Base-by-base conservation (phyloP, 37 sponge, comb jelly and placozoan genomes). In the Aphrocallistes beatrix region DNA sequence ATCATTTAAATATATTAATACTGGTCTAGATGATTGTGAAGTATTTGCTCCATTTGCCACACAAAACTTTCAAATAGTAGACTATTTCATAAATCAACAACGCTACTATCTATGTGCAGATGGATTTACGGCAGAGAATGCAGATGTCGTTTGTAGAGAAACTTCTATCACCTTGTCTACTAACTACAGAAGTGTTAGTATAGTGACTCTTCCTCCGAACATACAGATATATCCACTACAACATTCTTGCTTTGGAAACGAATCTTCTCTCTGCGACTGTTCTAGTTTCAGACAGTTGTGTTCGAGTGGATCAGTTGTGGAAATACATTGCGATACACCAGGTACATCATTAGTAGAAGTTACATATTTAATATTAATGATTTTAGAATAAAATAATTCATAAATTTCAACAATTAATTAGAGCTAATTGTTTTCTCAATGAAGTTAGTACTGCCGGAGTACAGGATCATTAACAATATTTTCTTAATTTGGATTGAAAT, bases 261-360 rank as follows among this genome's bases (percentile, higher is more conserved):
- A 60, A 60, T 21, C 75, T 60, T 60, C 75, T 60, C 75, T 60
- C 34, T 60, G 75, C 34, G n/a, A 60, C 75, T 60, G 75, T 28
- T 32, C 75, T 3, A 30, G 10, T 25, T 60, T 30, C 8, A 30
- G n/a, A 32, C 28, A 60, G 34, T 3, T 60, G n/a, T 60, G 75
- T 13, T 25, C 75, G n/a, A 25, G 28, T 32, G 75, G 75, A 60
- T 25, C 75, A 25, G 75, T 60, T 3, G 75, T 60, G 34, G 75
- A 60, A 28, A 30, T 60, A 25, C 8, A 25, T 19, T 60, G 75
- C 34, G 75, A 30, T 19, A 28, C 8, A 19, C 75, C 75, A 60
- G 75, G 75, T 60, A 19, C 3, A 30, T n/a, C n/a, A n/a, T n/a
- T n/a, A n/a, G n/a, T n/a, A n/a, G n/a, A n/a, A n/a, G n/a, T n/a